Conservation (phyloP, 2,888 invertebrate species). For the Nowickia ferox region DNA sequence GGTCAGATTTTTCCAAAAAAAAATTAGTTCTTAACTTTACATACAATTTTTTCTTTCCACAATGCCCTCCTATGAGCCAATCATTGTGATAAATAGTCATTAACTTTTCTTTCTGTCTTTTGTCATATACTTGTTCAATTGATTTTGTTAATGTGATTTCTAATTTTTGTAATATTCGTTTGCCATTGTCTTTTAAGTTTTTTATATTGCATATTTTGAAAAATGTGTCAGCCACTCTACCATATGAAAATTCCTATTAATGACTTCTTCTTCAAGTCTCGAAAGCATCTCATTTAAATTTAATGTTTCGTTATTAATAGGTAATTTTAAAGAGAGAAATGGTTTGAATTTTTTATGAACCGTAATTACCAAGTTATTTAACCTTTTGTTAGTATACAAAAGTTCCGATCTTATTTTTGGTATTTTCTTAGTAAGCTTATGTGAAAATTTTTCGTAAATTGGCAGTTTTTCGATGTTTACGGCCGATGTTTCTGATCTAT, state of each 20-base stretch:
- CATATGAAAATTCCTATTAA: not conserved
- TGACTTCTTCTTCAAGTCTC: conserved; percentile 14
- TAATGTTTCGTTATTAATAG: conserved; percentile 17
- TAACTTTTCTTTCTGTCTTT: no score
- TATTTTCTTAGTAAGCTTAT: no score
- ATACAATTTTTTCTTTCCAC: no score
- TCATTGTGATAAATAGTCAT: no score
- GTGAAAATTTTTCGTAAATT: no score
- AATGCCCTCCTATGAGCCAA: no score
- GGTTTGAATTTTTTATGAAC: not conserved
- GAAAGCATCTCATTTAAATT: conserved; percentile 8
- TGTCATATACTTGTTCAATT: conserved; percentile 17
- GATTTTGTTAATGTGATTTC: not conserved
- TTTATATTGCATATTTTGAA: conserved; percentile 6
- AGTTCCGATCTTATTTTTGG: no score
- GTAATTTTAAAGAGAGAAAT: not conserved
- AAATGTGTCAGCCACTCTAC: conserved; percentile 20
- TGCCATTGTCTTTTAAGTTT: conserved; percentile 2
- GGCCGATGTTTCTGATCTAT: no score
- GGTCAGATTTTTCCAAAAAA: no score
- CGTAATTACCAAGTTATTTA: not conserved
- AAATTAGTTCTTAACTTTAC: no score
- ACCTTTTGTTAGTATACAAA: no score
- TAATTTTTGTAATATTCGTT: not conserved
- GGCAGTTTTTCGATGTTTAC: no score